Percentiles rank a stretch among this genome's conserved stretches.
Evolutionary conservation across 2,113 vertebrate species (phyloP).

Genomic region (Rhodinocichla rosea): DNA sequence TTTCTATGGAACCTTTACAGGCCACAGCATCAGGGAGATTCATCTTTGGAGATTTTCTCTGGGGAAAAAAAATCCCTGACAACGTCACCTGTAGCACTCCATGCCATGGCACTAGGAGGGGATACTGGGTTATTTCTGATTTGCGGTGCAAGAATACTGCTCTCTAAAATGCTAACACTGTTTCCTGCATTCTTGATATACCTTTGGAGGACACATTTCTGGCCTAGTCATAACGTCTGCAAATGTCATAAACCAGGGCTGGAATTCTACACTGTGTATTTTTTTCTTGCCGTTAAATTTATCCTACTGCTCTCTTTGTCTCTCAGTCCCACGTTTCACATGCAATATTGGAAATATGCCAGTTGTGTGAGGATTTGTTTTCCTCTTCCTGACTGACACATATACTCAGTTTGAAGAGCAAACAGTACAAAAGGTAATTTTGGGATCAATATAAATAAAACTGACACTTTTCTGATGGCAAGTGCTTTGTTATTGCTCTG

Average conservation of each 20-base stretch:
- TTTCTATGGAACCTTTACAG: background rate
- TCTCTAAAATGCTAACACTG: background rate
- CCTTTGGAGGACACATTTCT: background rate
- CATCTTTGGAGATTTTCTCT: background rate
- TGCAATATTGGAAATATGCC: background rate
- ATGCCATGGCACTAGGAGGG: background rate
- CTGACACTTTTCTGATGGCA: background rate
- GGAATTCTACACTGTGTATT: background rate
- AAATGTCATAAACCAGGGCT: background rate
- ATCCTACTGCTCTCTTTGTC: background rate
- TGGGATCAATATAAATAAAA: constrained; percentile 20
- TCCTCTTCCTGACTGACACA: background rate
- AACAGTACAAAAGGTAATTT: constrained; percentile 16
- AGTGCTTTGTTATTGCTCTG: background rate
- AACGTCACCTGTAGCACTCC: background rate
- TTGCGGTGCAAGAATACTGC: background rate
- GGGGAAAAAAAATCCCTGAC: rapidly evolving
- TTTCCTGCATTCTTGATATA: background rate
- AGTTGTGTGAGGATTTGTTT: background rate
- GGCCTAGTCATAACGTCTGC: background rate
- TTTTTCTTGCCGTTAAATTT: background rate
- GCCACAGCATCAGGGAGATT: background rate
- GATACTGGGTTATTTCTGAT: background rate
- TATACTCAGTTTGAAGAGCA: background rate
- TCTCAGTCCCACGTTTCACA: background rate